Percentiles rank a stretch among this genome's conserved stretches.
Conservation (phyloP, 2,888 invertebrate genomes). For the Pristionchus entomophagus region DNA sequence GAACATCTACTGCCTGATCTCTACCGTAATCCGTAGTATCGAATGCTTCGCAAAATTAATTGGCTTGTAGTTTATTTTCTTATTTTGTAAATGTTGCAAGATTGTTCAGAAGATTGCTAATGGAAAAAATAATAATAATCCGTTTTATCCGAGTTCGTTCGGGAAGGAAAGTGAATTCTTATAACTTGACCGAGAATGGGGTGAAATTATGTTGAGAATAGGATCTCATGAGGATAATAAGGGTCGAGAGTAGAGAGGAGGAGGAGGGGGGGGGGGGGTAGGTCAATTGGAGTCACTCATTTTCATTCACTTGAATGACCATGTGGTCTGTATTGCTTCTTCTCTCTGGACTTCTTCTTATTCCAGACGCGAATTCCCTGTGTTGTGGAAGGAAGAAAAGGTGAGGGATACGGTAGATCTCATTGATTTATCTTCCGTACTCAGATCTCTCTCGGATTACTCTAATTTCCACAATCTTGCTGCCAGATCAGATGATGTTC, state of each 20-base stretch:
- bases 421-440: neutral
- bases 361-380: neutral
- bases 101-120: too few species aligned
- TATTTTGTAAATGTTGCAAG: neutral
- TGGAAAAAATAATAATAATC: slow-evolving; percentile 35
- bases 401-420: neutral
- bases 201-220: slow-evolving; percentile 9
- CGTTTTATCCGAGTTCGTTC: slow-evolving; percentile 2
- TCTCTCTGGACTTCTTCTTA: neutral
- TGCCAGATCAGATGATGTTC: neutral
- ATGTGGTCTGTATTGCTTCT: neutral
- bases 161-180: slow-evolving; percentile 15
- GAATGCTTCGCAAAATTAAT: neutral
- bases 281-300: neutral
- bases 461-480: slow-evolving; percentile 31
- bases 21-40: slow-evolving; percentile 1
- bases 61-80: neutral
- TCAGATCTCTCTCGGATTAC: slow-evolving; percentile 25
- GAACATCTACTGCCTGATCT: neutral
- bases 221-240: too few species aligned
- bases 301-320: neutral
- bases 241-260: too few species aligned
- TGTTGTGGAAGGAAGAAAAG: slow-evolving; percentile 31
- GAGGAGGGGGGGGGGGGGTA: neutral
- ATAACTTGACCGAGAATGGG: neutral